These are phyloP conservation scores for Schizaphis graminum DNA, from an alignment of 2,888 invertebrate genomes.

Conservation along the genomic window DNA sequence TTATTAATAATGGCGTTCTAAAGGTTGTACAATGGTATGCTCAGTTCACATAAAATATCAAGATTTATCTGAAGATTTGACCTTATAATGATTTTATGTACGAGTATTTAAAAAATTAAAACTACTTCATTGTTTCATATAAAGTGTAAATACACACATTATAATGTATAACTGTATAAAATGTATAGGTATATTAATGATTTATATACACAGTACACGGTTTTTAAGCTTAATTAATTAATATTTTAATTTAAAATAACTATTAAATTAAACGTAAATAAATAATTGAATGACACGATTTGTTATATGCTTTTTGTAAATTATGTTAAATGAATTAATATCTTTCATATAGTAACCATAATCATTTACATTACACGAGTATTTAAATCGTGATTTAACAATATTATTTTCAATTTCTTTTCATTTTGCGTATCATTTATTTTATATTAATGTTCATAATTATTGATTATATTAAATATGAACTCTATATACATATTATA, in stretches of 20 bases:
- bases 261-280: not conserved
- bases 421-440: not conserved
- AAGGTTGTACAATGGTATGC: not conserved
- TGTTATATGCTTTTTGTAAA: not conserved
- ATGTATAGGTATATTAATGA: not conserved
- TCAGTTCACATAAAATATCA: not conserved
- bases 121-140: not conserved
- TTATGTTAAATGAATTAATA: not conserved
- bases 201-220: not conserved
- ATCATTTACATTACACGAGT: not conserved
- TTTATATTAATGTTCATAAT: not conserved
- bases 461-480: not conserved
- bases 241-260: not conserved
- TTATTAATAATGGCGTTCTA: not conserved
- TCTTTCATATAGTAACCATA: not conserved
- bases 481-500: too few species aligned
- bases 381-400: not conserved
- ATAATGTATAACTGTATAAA: not conserved
- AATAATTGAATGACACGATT: not conserved
- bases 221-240: not conserved
- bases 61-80: not conserved
- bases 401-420: not conserved
- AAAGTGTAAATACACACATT: not conserved
- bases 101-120: too few species aligned
- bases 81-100: not conserved